Evolutionary conservation across 2,888 invertebrate species (phyloP).

Genomic region (Drosophila birchii): DNA sequence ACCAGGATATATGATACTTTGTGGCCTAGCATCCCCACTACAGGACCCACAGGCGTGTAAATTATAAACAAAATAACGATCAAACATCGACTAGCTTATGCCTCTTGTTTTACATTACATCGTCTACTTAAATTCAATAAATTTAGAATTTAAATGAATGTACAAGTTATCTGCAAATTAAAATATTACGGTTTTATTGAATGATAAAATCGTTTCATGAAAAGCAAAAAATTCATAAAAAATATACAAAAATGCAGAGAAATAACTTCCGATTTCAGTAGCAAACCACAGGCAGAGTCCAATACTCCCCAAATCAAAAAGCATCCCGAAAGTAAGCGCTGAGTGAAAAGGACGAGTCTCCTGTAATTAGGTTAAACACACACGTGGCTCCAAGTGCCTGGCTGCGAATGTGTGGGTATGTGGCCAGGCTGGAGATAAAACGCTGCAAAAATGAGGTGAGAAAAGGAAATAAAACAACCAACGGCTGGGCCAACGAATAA

Average conservation of each 20-base stretch:
- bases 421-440: conserved; percentile 60
- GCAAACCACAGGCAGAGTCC: not conserved
- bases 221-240: not conserved
- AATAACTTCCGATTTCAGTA: too few relatives aligned
- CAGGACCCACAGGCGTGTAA: not conserved
- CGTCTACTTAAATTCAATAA: not conserved
- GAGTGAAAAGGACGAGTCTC: conserved; percentile 34
- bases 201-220: not conserved
- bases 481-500: conserved; percentile 64
- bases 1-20: conserved; percentile 46
- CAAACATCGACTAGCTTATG: conserved; percentile 4
- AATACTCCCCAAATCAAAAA: conserved; percentile 3
- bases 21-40: conserved; percentile 12
- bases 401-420: conserved; percentile 17
- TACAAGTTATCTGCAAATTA: not conserved
- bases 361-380: conserved; percentile 74
- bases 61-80: conserved; percentile 11
- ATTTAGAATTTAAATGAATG: not conserved
- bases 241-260: not conserved
- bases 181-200: not conserved
- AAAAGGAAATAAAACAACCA: conserved; percentile 67
- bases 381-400: conserved; percentile 58
- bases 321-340: not conserved
- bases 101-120: not conserved
- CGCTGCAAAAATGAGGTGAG: conserved; percentile 68